These are phyloP conservation scores for Eulemur rufifrons DNA, from an alignment of 2,113 vertebrate species.

Conservation along the genomic window DNA sequence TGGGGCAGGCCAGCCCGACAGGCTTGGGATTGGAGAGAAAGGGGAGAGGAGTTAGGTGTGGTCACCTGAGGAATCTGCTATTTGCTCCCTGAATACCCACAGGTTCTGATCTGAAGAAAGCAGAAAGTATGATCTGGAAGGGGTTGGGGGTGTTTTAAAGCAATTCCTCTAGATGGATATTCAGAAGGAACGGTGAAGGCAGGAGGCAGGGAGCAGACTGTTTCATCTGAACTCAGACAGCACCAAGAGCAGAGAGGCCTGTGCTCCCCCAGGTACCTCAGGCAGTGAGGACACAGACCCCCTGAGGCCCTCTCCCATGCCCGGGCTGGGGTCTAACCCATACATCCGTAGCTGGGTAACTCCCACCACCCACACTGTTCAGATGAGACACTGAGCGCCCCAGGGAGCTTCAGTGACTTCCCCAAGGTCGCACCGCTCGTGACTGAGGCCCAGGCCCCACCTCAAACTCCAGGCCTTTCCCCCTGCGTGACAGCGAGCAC, in stretches of 20 bases:
- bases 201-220: background rate
- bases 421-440: background rate
- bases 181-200: background rate
- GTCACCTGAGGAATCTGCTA: background rate
- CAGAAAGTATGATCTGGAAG: background rate
- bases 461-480: background rate
- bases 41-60: too few species aligned
- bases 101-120: background rate
- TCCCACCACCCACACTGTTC: background rate
- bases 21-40: background rate
- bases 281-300: background rate
- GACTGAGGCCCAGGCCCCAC: background rate
- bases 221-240: background rate
- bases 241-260: background rate
- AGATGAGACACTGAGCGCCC: background rate
- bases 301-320: background rate
- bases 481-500: background rate
- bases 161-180: background rate
- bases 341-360: background rate
- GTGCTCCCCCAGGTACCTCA: accelerated
- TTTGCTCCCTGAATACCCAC: background rate
- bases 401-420: background rate
- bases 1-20: background rate
- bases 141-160: background rate
- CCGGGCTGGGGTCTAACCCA: background rate